Evolutionary conservation across 37 sponge, comb jelly and placozoan species (phyloP).

Genomic region (Diacarnus erythraeanus): DNA sequence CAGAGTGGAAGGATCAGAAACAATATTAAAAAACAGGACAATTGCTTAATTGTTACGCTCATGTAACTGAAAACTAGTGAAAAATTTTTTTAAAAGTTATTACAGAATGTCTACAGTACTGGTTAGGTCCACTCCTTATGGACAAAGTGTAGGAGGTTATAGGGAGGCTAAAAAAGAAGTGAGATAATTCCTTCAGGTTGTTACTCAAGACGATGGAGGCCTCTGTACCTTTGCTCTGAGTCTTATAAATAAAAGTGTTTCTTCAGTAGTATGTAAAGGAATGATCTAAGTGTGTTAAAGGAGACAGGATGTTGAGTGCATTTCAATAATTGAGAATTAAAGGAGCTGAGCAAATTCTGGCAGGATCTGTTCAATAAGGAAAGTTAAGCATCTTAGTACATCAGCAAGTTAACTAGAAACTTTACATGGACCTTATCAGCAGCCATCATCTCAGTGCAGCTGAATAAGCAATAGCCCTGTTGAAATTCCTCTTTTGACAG

Average conservation of each 20-base stretch:
- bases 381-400: conserved; percentile 8
- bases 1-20: no score
- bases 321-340: conserved; percentile 10
- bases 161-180: not conserved
- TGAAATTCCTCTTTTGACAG: not conserved
- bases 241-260: conserved; percentile 2
- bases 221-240: not conserved
- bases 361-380: not conserved
- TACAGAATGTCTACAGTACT: conserved; percentile 1
- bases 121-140: not conserved
- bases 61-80: no score
- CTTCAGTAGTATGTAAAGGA: not conserved
- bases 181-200: not conserved
- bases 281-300: conserved; percentile 2
- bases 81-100: no score
- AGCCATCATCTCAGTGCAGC: not conserved
- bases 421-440: conserved; percentile 11
- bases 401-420: conserved; percentile 18
- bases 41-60: no score
- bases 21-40: no score
- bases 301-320: conserved; percentile 13
- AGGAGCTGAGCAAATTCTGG: not conserved
- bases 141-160: not conserved
- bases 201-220: not conserved
- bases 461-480: not conserved